These are phyloP conservation scores for Ciconia stormi DNA, from an alignment of 2,113 vertebrate species.

Conservation along the genomic window DNA sequence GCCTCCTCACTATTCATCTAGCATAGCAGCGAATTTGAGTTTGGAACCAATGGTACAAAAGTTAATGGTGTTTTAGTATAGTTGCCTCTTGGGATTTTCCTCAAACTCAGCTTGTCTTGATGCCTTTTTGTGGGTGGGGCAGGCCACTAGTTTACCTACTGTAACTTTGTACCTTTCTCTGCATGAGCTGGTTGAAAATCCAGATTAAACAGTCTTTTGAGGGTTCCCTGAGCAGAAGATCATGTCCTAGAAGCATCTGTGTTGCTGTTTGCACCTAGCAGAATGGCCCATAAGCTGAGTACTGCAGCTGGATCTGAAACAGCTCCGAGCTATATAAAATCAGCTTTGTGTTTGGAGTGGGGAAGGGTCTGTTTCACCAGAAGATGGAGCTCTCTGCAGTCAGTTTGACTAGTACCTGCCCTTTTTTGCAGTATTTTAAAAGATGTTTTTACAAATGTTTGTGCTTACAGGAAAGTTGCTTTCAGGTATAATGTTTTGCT, in stretches of 20 bases:
- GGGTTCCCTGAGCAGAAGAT: neutral
- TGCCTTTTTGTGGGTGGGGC: neutral
- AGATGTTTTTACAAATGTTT: neutral
- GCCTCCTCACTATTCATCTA: neutral
- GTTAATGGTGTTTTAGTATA: neutral
- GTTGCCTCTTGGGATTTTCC: neutral
- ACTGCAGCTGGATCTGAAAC: neutral
- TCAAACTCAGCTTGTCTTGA: neutral
- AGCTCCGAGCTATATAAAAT: neutral
- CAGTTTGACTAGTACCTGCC: neutral
- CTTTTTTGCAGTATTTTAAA: neutral
- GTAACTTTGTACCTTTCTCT: neutral
- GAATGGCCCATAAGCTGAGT: neutral
- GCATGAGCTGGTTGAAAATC: neutral
- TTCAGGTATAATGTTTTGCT: neutral
- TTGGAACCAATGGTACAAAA: neutral
- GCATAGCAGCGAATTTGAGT: neutral
- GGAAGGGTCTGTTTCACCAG: neutral
- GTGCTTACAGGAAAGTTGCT: neutral
- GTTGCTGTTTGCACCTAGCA: neutral
- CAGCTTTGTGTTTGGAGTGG: neutral
- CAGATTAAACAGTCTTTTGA: neutral
- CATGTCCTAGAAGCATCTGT: accelerated
- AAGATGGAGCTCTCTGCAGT: slow-evolving; percentile 13
- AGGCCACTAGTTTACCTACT: neutral